Percentiles rank a stretch among this genome's conserved stretches.
phyloP scores from a whole-genome alignment of 2,888 invertebrate species.

The Mesochorus sp. region DNA sequence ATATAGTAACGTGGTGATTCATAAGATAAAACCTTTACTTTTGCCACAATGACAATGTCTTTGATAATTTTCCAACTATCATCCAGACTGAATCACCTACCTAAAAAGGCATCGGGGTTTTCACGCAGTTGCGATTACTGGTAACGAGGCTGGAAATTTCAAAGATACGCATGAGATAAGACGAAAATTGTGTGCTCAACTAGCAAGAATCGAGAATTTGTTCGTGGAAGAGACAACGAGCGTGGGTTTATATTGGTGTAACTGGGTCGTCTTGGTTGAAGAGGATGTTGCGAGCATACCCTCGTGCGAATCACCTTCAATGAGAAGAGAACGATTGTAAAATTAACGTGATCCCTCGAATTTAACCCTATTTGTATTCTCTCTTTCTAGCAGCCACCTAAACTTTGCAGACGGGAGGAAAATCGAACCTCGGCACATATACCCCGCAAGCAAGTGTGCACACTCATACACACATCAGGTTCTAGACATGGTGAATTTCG shows the following conservation, averaged over 20 bases:
- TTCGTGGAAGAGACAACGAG: slow-evolving; percentile 15
- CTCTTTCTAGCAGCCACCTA: background rate
- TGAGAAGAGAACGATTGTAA: slow-evolving; percentile 45
- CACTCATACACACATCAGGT: background rate
- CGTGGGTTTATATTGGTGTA: background rate
- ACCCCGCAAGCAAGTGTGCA: background rate
- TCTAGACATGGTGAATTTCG: slow-evolving; percentile 68
- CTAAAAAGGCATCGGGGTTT: slow-evolving; percentile 35
- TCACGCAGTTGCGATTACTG: slow-evolving; percentile 53
- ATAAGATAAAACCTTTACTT: slow-evolving; percentile 51
- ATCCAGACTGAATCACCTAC: slow-evolving; percentile 36
- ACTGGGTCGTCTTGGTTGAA: background rate
- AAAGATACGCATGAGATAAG: slow-evolving; percentile 59
- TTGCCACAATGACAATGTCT: slow-evolving; percentile 35
- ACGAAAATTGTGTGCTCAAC: slow-evolving; percentile 48
- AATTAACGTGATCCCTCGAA: slow-evolving; percentile 44
- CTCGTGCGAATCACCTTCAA: slow-evolving; percentile 18
- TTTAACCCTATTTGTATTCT: slow-evolving; percentile 18
- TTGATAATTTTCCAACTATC: slow-evolving; percentile 53
- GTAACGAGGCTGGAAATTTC: slow-evolving; percentile 53
- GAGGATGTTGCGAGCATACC: slow-evolving; percentile 39
- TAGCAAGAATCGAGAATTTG: slow-evolving; percentile 38
- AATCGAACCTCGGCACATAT: slow-evolving; percentile 2
- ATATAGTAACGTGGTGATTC: slow-evolving; percentile 2
- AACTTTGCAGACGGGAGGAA: slow-evolving; percentile 7